Percentiles rank a stretch among this genome's conserved stretches.
phyloP scores from a whole-genome alignment of 1,140 invertebrate species.

The Tribolium madens region DNA sequence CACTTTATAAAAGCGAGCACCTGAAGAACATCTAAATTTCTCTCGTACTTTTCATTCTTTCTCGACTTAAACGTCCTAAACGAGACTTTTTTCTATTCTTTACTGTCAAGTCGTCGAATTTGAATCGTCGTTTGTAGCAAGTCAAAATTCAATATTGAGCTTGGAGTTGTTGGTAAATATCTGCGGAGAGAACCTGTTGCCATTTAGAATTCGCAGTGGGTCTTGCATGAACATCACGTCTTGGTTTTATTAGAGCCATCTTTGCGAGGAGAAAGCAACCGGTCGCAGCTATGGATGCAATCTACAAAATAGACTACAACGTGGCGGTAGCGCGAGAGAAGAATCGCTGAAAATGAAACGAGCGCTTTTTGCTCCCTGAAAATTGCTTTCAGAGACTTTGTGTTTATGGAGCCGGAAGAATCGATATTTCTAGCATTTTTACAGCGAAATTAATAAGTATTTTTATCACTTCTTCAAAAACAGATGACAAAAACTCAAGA shows the following conservation, averaged over 20 bases:
- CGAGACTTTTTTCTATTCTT: background rate
- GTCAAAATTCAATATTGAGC: slow-evolving; percentile 56
- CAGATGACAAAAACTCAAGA: too few species aligned
- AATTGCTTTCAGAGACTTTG: slow-evolving; percentile 29
- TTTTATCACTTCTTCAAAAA: too few species aligned
- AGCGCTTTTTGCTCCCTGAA: background rate
- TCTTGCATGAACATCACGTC: slow-evolving; percentile 60
- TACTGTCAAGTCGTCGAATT: background rate
- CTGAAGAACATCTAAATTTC: slow-evolving; percentile 21
- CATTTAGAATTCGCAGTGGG: slow-evolving; percentile 57
- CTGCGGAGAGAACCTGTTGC: slow-evolving; percentile 57
- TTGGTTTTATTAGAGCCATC: slow-evolving; percentile 61
- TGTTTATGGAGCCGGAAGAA: slow-evolving; percentile 7
- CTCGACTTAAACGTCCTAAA: background rate
- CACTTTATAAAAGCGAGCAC: slow-evolving; percentile 46
- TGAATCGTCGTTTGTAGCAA: slow-evolving; percentile 30
- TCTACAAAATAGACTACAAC: slow-evolving; percentile 59
- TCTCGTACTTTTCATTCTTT: background rate
- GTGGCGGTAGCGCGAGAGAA: slow-evolving; percentile 24
- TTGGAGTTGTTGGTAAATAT: slow-evolving; percentile 53
- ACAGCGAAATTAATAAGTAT: background rate
- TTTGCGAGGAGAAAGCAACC: slow-evolving; percentile 58
- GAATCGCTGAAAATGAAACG: slow-evolving; percentile 40
- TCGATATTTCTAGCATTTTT: background rate
- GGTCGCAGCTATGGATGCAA: slow-evolving; percentile 54